Evolutionary conservation across 2,888 invertebrate species (phyloP).

Genomic region (Pilophorus perplexus): DNA sequence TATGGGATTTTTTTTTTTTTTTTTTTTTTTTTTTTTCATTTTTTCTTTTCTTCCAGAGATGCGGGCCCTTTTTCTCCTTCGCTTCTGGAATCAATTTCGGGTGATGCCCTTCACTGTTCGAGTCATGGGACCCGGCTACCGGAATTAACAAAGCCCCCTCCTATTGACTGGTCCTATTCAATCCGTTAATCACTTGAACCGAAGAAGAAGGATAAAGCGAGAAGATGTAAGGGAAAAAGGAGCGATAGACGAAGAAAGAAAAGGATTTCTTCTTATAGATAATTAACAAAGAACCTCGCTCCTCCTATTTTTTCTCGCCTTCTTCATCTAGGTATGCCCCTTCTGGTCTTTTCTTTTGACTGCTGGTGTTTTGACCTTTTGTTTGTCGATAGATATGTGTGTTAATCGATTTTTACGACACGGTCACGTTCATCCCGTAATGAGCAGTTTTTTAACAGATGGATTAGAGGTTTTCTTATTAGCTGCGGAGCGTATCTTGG

Average conservation of each 20-base stretch:
- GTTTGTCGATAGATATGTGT: constrained; percentile 46
- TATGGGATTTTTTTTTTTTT: no score
- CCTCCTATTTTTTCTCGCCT: constrained; percentile 19
- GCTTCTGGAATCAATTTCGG: not conserved
- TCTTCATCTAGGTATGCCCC: not conserved
- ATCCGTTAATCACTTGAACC: constrained; percentile 29
- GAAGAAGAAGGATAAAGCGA: constrained; percentile 11
- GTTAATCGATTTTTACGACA: constrained; percentile 45
- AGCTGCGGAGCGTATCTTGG: no score
- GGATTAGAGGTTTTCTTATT: constrained; percentile 32
- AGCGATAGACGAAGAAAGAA: constrained; percentile 19
- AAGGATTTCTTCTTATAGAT: constrained; percentile 17
- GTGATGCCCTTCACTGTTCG: not conserved
- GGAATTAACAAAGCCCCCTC: constrained; percentile 36
- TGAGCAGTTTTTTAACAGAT: constrained; percentile 34
- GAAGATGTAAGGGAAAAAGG: constrained; percentile 25
- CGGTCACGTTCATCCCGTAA: constrained; percentile 42
- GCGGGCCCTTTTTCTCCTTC: not conserved
- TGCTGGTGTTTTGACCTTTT: constrained; percentile 35
- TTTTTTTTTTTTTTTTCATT: no score
- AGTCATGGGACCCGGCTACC: constrained; percentile 9
- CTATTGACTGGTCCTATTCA: constrained; percentile 18
- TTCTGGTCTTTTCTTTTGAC: constrained; percentile 19
- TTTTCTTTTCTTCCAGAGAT: no score
- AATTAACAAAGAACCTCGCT: constrained; percentile 25